A percentile compares a stretch with the other conserved stretches of the same genome.
Conservation (phyloP, 2,888 invertebrate species). For the Acrocyrtus sp. region DNA sequence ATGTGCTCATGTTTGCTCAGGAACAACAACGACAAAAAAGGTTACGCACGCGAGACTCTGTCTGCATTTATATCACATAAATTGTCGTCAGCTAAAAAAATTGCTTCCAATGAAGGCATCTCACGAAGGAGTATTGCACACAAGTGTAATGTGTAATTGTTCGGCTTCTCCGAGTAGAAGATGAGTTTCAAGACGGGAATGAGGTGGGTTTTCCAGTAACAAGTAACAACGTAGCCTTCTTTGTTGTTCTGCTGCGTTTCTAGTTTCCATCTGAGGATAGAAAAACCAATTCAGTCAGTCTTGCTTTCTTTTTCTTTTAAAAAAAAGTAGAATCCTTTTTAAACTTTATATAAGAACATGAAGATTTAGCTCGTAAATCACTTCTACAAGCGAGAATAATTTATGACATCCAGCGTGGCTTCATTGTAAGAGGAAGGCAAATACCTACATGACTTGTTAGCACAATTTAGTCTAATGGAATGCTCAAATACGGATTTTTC, state of each 20-base stretch:
- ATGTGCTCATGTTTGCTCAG: too few relatives aligned
- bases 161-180: not conserved
- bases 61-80: not conserved
- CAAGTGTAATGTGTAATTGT: not conserved
- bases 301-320: not conserved
- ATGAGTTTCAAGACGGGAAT: not conserved
- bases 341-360: not conserved
- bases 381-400: constrained; percentile 37
- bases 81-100: not conserved
- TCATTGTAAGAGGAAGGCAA: constrained; percentile 33
- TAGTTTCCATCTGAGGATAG: too few relatives aligned
- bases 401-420: constrained; percentile 27
- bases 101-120: not conserved
- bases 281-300: not conserved
- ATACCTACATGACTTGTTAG: constrained; percentile 31
- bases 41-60: not conserved
- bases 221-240: not conserved
- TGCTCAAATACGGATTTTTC: not conserved
- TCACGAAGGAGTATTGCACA: too few relatives aligned
- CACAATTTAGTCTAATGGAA: constrained; percentile 5
- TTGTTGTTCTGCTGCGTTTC: not conserved
- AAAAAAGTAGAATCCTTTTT: not conserved
- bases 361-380: constrained; percentile 48
- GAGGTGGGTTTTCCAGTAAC: too few relatives aligned
- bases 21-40: not conserved